phyloP scores from a whole-genome alignment of 2,113 vertebrate genomes.

The Columba janthina region DNA sequence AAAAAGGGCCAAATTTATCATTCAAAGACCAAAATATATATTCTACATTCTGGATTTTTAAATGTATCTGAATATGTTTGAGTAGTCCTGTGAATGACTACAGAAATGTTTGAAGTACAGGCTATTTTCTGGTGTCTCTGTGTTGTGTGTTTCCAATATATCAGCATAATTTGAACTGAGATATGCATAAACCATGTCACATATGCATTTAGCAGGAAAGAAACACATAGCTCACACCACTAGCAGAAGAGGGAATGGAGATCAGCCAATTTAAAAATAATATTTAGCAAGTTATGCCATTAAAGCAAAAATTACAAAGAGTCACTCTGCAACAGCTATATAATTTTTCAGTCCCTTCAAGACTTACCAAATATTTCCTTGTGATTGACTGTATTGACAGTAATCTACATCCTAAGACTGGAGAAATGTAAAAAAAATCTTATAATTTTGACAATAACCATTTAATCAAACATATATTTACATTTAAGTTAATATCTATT shows the following conservation, averaged over 20 bases:
- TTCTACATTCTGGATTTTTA: not conserved
- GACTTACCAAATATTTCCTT: not conserved
- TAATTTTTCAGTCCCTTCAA: not conserved
- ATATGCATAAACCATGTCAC: not conserved
- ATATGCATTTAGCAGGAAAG: not conserved
- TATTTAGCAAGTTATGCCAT: not conserved
- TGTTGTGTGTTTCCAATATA: not conserved
- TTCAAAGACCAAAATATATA: not conserved
- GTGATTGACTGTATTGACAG: not conserved
- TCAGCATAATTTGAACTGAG: not conserved
- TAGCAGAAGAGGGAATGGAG: not conserved
- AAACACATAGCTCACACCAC: not conserved
- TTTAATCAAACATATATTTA: not conserved
- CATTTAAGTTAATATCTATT: not conserved
- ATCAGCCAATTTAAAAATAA: not conserved
- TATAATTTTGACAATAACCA: not conserved
- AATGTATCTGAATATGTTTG: not conserved
- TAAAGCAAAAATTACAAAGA: not conserved
- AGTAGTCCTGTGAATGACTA: not conserved
- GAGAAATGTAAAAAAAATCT: not conserved
- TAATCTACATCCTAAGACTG: not conserved
- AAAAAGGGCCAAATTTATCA: not conserved
- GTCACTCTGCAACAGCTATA: not conserved
- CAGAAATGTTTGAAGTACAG: not conserved
- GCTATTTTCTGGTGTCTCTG: not conserved